A percentile compares a stretch with the other conserved stretches of the same genome.
phyloP scores from a whole-genome alignment of 2,797 vertebrate genomes.

The Toxotes lorentzi region DNA sequence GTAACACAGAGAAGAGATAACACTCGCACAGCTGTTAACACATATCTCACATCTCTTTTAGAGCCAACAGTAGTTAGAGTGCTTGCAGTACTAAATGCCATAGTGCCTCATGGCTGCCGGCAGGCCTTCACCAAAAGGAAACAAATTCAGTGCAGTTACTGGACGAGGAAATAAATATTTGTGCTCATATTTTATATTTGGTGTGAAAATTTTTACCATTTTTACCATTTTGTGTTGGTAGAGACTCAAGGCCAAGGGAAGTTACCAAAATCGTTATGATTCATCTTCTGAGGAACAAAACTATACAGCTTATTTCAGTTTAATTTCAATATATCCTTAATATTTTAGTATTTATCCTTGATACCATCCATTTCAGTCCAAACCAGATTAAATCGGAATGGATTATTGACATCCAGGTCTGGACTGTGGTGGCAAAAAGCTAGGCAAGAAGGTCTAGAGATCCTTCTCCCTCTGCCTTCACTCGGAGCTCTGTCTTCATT shows the following conservation, averaged over 20 bases:
- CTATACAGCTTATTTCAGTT: not conserved
- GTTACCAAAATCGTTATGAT: no score
- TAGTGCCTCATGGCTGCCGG: no score
- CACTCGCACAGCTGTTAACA: slow-evolving; percentile 8
- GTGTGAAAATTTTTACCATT: no score
- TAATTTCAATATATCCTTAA: not conserved
- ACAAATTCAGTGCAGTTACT: not conserved
- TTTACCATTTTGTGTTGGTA: no score
- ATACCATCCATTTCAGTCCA: not conserved
- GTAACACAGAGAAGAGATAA: slow-evolving; percentile 2
- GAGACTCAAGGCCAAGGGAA: no score
- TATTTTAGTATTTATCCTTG: not conserved
- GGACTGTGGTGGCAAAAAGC: no score
- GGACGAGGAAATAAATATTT: no score
- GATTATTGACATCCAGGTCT: not conserved
- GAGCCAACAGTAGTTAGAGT: not conserved
- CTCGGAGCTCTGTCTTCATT: not conserved
- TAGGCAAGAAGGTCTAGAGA: no score
- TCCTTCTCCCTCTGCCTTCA: not conserved
- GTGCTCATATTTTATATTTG: not conserved
- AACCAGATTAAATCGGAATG: not conserved
- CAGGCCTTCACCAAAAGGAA: not conserved
- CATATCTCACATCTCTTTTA: not conserved
- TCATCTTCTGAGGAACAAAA: no score
- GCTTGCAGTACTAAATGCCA: not conserved